Evolutionary conservation across 2,113 vertebrate species (phyloP).

Genomic region (Bolborhynchus lineola): DNA sequence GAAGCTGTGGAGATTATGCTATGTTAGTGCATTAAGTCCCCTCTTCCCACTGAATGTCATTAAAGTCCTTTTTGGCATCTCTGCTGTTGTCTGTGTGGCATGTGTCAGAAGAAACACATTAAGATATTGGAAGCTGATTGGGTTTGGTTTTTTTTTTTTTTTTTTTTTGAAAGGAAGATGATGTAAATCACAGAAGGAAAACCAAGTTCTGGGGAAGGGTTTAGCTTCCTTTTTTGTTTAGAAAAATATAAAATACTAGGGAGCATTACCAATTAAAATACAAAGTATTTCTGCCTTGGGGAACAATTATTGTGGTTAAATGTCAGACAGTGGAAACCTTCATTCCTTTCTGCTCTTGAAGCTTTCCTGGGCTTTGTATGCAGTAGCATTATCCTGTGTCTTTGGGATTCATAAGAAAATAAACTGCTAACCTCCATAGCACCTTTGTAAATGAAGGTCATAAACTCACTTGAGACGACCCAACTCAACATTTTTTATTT

Average conservation of each 20-base stretch:
- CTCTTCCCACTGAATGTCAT: background rate
- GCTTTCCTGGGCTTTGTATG: background rate
- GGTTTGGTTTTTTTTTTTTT: background rate
- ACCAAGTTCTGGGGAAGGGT: background rate
- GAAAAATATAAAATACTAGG: background rate
- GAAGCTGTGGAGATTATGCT: background rate
- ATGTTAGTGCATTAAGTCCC: background rate
- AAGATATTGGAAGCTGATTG: background rate
- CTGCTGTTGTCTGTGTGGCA: background rate
- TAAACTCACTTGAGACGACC: background rate
- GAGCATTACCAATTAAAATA: slow-evolving; percentile 25
- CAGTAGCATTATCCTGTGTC: background rate
- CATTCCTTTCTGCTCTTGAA: background rate
- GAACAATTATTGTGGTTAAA: background rate
- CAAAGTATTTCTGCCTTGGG: background rate
- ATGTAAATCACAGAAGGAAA: background rate
- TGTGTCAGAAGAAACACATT: background rate
- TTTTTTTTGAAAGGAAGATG: background rate
- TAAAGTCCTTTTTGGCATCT: background rate
- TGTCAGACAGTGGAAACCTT: background rate
- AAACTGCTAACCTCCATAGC: background rate
- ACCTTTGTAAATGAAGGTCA: background rate
- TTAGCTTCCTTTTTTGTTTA: background rate
- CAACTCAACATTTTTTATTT: background rate
- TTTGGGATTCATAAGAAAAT: background rate